Base-by-base conservation (phyloP, 2,113 vertebrate genomes). In the Serilophus lunatus region DNA sequence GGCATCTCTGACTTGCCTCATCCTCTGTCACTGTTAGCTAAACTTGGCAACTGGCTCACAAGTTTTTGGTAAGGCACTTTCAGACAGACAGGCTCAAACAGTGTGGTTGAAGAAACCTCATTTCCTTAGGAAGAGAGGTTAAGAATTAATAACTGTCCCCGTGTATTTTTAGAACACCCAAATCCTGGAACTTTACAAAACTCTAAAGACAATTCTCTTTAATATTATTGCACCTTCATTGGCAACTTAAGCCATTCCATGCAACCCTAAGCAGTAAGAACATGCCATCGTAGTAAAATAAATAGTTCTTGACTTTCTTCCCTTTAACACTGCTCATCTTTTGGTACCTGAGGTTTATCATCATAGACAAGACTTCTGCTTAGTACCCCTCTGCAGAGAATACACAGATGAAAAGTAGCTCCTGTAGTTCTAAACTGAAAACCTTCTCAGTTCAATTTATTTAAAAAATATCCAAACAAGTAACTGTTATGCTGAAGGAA, bases 61-160 rank as follows among this genome's bases (percentile, higher is more conserved):
- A 76, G 8, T 25, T 90, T 82, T 72, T 69, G 47, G 57, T 79
- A 80, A 85, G 18, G 70, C 23, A 7, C 45, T 90, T 94, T 49
- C 70, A 96, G 85, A 93, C 78, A 95, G 87, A 93, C 14, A 1
- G 19, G 2, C 40, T 93, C 53, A 95, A 81, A 77, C 68, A 88
- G 50, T 61, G 38, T 47, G 88, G 59, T 47, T 94, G 85, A 60
- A 92, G 40, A 88, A 92, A 96, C 53, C 36, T 90, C 85, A 79
- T 85, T 94, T 96, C 90, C 82, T 85, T 82, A 63, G 75, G 49
- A 82, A 92, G 60, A 76, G n/a, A 79, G 40, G 40, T 42, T 91
- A 60, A 90, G 87, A 80, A 82, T 77, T 65, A 69, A 6, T 57
- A 93, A 78, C 59, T 61, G 33, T 31, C 36, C 54, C 13, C n/a